Evolutionary conservation across 2,797 vertebrate species (phyloP).

Genomic region (Eupleurogrammus muticus): DNA sequence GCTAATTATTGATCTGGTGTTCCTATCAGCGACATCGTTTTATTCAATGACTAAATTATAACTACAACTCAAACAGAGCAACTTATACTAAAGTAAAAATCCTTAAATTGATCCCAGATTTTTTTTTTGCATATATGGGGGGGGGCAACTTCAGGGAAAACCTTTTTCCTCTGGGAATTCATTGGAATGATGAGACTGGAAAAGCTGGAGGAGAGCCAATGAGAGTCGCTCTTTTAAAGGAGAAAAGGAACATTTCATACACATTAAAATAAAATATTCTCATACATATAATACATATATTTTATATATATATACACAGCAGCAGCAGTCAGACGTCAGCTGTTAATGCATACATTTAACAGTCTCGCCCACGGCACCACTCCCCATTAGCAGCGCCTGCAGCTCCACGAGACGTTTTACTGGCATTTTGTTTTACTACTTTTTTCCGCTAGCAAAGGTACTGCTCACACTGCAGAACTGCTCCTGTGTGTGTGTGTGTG

Average conservation of each 20-base stretch:
- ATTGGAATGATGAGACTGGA: conserved; percentile 47
- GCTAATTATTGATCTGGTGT: not conserved
- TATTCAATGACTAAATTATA: too few relatives aligned
- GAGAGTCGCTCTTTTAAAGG: not conserved
- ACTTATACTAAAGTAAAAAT: too few relatives aligned
- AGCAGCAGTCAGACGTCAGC: conserved; percentile 18
- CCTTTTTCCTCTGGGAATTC: conserved; percentile 48
- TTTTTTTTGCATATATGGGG: not conserved
- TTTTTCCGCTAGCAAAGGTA: conserved; percentile 68
- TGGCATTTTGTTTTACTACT: conserved; percentile 64
- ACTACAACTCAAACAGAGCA: too few relatives aligned
- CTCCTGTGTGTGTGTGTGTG: conserved; percentile 21
- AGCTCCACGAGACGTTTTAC: conserved; percentile 57
- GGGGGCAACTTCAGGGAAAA: conserved; percentile 33
- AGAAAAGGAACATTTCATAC: conserved; percentile 15
- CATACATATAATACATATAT: not conserved
- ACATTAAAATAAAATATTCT: conserved; percentile 5
- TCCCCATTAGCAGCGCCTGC: conserved; percentile 49
- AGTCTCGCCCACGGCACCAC: conserved; percentile 42
- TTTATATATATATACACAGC: not conserved
- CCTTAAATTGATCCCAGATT: too few relatives aligned
- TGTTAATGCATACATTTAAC: conserved; percentile 37
- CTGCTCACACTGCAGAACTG: conserved; percentile 48
- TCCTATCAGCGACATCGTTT: not conserved
- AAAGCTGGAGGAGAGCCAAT: conserved; percentile 36